Evolutionary conservation across 2,113 vertebrate genomes (phyloP).

Genomic region (Ptychochromis oligacanthus): DNA sequence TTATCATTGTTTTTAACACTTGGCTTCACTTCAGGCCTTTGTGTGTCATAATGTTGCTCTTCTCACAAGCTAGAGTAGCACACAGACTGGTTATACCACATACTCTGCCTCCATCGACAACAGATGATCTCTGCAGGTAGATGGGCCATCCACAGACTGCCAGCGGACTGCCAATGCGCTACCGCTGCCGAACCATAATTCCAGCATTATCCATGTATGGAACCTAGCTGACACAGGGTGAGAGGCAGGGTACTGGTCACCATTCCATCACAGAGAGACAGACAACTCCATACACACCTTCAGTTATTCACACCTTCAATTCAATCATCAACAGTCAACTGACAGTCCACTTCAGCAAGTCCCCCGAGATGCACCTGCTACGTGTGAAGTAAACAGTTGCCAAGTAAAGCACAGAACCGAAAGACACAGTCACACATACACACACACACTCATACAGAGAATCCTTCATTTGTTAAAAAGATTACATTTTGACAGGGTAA

Average conservation of each 20-base stretch:
- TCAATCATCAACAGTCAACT: no score
- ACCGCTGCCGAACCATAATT: no score
- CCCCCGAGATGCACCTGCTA: background rate
- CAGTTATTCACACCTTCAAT: no score
- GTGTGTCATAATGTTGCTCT: background rate
- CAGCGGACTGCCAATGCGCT: no score
- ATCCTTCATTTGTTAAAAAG: background rate
- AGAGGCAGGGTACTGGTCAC: background rate
- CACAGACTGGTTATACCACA: no score
- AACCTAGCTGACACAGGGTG: background rate
- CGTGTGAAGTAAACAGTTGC: background rate
- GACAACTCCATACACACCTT: background rate
- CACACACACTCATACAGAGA: background rate
- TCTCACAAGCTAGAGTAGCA: no score
- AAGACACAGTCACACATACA: background rate
- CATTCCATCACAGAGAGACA: background rate
- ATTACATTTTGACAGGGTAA: conserved; percentile 37
- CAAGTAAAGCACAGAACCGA: background rate
- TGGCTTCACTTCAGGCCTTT: background rate
- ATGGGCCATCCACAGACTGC: no score
- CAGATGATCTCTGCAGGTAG: no score
- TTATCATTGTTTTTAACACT: background rate
- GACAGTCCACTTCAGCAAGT: background rate
- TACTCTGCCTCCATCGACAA: no score
- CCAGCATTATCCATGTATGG: background rate